Evolutionary conservation across 1,140 invertebrate species (phyloP), one percentile per base, ranked within the genome.

Genomic region (Pristionchus pacificus): DNA sequence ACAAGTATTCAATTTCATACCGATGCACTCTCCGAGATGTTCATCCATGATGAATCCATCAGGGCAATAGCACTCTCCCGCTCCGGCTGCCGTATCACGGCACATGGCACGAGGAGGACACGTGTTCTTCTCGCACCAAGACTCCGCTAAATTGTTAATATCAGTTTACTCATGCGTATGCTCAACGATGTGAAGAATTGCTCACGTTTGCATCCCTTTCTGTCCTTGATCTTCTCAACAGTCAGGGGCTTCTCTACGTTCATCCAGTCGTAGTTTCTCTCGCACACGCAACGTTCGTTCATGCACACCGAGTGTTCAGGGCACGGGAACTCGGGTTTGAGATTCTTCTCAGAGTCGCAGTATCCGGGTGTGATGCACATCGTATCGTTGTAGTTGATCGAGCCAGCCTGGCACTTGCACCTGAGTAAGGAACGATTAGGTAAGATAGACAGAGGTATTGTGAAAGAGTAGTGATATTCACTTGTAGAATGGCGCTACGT

Each of bases 11-110:
- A 19, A 49, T 10, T 49, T 49, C 38, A 10, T 19, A 49, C 38
- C 38, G 6, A 49, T 6, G 19, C 38, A 49, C 6, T 49, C 38
- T 19, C 19, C 19, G 38, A 49, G 38, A 19, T 49, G 6, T 49
- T 49, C 38, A 49, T 49, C 38, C 38, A 6, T 10, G 6, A 49
- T 49, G 33, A n/a, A 61, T 64, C 64, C 66, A 24, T 67, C 31
- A 68, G 32, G 15, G 24, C 64, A 33, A 6, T 24, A 57, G 19
- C 30, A 30, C 14, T 64, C n/a, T 2, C 66, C 55, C 10, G 55
- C 19, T 49, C 38, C 38, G 6, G 38, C 6, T 49, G 6, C 38
- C 6, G 6, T 19, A 49, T 49, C 38, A 6, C 19, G 6, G 38
- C 38, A 49, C 38, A 10, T 49, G 38, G 38, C 6, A 19, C 6